A percentile compares a stretch with the other conserved stretches of the same genome.
phyloP scores from a whole-genome alignment of 2,113 vertebrate species.

The Seriola rivoliana region DNA sequence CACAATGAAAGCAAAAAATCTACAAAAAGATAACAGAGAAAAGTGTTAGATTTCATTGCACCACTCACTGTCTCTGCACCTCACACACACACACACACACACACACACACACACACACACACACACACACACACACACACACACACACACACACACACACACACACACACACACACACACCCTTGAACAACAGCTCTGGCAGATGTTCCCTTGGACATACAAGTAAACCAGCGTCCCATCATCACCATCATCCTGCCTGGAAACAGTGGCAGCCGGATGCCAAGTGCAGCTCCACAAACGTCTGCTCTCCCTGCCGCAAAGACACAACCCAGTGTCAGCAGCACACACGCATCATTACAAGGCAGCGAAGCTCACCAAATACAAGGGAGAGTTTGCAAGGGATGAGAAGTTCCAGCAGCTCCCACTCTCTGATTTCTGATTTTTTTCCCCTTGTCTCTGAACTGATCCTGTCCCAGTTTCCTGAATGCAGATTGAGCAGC shows the following conservation, averaged over 20 bases:
- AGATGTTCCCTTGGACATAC: constrained; percentile 82
- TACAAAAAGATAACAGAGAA: constrained; percentile 86
- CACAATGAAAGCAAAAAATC: constrained; percentile 86
- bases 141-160: constrained; percentile 74
- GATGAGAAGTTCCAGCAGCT: constrained; percentile 37
- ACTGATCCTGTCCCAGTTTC: constrained; percentile 30
- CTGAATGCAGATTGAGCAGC: constrained; percentile 36
- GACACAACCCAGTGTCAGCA: constrained; percentile 38
- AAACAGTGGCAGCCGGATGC: constrained; percentile 75
- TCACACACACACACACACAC: constrained; percentile 42
- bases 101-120: constrained; percentile 33
- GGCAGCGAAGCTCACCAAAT: constrained; percentile 53
- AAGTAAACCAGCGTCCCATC: constrained; percentile 78
- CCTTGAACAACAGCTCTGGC: constrained; percentile 24
- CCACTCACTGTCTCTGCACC: neutral
- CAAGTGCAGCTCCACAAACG: constrained; percentile 48
- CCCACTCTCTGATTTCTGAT: constrained; percentile 30
- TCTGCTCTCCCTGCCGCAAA: constrained; percentile 45
- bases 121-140: constrained; percentile 2
- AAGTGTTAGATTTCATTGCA: constrained; percentile 86
- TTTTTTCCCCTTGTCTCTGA: neutral
- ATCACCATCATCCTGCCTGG: constrained; percentile 63
- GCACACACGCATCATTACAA: constrained; percentile 49
- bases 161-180: constrained; percentile 13
- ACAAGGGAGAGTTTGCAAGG: constrained; percentile 27